Percentiles rank a stretch among this genome's conserved stretches.
Evolutionary conservation across 1,140 invertebrate genomes (phyloP).

Genomic region (Drosophila grimshawi): DNA sequence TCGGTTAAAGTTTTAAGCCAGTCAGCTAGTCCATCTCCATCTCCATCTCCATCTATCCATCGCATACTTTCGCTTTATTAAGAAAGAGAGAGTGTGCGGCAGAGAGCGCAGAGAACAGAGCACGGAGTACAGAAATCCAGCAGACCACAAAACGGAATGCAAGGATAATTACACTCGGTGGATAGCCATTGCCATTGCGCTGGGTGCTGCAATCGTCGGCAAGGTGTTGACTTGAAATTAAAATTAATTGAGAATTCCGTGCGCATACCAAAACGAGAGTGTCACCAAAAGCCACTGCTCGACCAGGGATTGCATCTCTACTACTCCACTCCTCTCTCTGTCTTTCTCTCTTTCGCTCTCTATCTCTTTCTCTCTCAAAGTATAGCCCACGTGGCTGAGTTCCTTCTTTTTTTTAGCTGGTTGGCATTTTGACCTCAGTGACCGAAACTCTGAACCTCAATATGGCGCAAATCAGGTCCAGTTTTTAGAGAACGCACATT

Average conservation of each 20-base stretch:
- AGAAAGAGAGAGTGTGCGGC: conserved; percentile 7
- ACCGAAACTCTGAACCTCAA: conserved; percentile 41
- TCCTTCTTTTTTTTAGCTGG: not conserved
- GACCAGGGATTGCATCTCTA: conserved; percentile 17
- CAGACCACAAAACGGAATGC: conserved; percentile 60
- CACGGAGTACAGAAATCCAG: conserved; percentile 22
- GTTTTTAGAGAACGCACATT: conserved; percentile 42
- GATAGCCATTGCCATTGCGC: conserved; percentile 20
- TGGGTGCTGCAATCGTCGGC: conserved; percentile 53
- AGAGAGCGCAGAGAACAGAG: conserved; percentile 17
- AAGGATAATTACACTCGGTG: conserved; percentile 64
- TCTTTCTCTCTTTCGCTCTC: not conserved
- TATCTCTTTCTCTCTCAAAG: not conserved
- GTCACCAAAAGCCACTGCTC: conserved; percentile 51
- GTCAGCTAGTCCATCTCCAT: not conserved
- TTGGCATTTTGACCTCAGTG: conserved; percentile 35
- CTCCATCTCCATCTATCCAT: not conserved
- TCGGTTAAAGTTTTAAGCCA: conserved; percentile 40
- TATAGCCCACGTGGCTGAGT: not conserved
- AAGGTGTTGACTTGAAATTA: conserved; percentile 79
- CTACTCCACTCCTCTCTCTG: not conserved
- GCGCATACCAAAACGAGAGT: conserved; percentile 66
- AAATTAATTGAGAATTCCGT: conserved; percentile 75
- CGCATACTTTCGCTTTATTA: conserved; percentile 59
- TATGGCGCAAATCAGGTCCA: conserved; percentile 51